Percentiles rank a stretch among this genome's conserved stretches.
Evolutionary conservation across 2,113 vertebrate species (phyloP).

Genomic region (Spilogale gracilis): DNA sequence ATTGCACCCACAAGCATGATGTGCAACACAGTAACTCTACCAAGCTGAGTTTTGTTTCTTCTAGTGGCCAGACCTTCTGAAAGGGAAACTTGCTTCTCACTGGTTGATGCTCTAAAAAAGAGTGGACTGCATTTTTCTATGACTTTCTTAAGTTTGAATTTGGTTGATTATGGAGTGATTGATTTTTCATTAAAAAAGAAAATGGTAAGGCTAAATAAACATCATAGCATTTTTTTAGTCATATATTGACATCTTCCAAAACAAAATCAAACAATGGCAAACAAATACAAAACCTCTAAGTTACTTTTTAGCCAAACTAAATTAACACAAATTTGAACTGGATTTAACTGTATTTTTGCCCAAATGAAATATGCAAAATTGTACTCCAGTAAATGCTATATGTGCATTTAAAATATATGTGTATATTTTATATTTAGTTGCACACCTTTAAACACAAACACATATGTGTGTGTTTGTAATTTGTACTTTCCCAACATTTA

Average conservation of each 20-base stretch:
- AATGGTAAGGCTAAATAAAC: neutral
- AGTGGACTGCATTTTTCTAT: neutral
- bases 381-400: neutral
- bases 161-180: neutral
- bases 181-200: neutral
- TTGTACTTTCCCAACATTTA: neutral
- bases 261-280: neutral
- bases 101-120: neutral
- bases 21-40: fast-evolving
- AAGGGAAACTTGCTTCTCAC: neutral
- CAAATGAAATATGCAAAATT: neutral
- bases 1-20: too few species aligned
- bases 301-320: neutral
- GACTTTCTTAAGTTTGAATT: neutral
- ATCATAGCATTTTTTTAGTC: neutral
- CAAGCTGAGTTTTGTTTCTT: neutral
- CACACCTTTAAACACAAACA: neutral
- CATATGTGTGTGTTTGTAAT: neutral
- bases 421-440: neutral
- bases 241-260: neutral
- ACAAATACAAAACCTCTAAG: neutral
- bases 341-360: neutral
- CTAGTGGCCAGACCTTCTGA: fast-evolving
- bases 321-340: neutral
- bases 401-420: neutral